A percentile compares a stretch with the other conserved stretches of the same genome.
Conservation (phyloP, 2,888 invertebrate species). For the Synanthedon formicaeformis region DNA sequence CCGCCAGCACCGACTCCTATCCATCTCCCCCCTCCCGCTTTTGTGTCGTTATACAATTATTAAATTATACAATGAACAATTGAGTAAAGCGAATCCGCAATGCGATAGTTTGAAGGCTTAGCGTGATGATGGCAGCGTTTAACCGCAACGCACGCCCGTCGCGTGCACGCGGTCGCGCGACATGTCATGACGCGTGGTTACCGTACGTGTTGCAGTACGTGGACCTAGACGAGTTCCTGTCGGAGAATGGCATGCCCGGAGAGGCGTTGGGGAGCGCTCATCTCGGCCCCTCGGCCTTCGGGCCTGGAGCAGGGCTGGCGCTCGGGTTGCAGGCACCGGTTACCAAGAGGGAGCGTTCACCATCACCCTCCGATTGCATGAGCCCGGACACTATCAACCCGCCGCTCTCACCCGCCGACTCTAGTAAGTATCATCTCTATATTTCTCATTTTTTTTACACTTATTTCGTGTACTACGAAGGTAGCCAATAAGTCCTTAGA, state of each 20-base stretch:
- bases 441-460: background rate
- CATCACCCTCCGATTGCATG: conserved; percentile 89
- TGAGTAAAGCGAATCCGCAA: conserved; percentile 3
- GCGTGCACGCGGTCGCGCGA: conserved; percentile 7
- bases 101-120: background rate
- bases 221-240: conserved; percentile 96
- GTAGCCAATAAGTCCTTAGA: too few relatives aligned
- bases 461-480: background rate
- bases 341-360: conserved; percentile 88
- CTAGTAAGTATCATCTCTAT: conserved; percentile 73
- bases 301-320: conserved; percentile 68
- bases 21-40: background rate
- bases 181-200: conserved; percentile 4
- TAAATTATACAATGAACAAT: conserved; percentile 1
- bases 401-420: conserved; percentile 90
- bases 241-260: conserved; percentile 93
- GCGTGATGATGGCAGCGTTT: background rate
- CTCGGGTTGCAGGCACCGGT: conserved; percentile 75
- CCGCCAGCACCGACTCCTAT: background rate
- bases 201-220: conserved; percentile 81
- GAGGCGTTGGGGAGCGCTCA: conserved; percentile 78
- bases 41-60: background rate
- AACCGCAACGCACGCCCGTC: conserved; percentile 10
- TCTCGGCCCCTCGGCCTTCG: conserved; percentile 74
- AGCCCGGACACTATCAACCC: conserved; percentile 90